phyloP scores from a whole-genome alignment of 1,140 invertebrate species.

The Thalassaphorura encarpata region DNA sequence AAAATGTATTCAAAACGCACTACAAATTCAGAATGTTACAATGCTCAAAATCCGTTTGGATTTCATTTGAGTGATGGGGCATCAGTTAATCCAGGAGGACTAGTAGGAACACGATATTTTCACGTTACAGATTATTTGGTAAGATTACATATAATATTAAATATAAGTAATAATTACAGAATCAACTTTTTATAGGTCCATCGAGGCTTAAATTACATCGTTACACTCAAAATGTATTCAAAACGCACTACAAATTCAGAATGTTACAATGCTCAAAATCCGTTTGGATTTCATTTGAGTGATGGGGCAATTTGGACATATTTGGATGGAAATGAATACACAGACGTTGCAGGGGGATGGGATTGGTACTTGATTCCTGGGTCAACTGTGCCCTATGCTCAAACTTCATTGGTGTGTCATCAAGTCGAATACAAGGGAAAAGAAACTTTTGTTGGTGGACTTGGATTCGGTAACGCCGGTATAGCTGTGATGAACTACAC shows the following conservation, averaged over 20 bases:
- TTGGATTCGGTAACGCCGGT: not conserved
- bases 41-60: conserved; percentile 12
- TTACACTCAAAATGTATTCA: conserved; percentile 18
- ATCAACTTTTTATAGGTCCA: conserved; percentile 11
- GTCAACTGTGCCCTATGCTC: not conserved
- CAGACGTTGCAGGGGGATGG: conserved; percentile 13
- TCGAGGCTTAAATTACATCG: not conserved
- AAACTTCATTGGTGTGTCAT: conserved; percentile 1
- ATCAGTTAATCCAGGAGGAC: not conserved
- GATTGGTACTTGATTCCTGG: conserved; percentile 16
- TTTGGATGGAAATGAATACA: conserved; percentile 9
- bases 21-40: conserved; percentile 15
- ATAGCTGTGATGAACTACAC: conserved; percentile 20
- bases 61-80: conserved; percentile 13
- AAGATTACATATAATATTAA: no score
- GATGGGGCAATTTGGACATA: conserved; percentile 13
- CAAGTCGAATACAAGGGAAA: conserved; percentile 3
- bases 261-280: conserved; percentile 16
- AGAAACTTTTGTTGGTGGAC: conserved; percentile 11
- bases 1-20: conserved; percentile 17
- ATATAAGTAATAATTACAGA: no score
- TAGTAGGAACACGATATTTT: conserved; percentile 8
- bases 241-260: conserved; percentile 10
- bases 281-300: conserved; percentile 11
- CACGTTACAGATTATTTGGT: conserved; percentile 12